Evolutionary conservation across 2,113 vertebrate species (phyloP), one percentile per base, ranked within the genome.

Genomic region (Pachyramphus minor): DNA sequence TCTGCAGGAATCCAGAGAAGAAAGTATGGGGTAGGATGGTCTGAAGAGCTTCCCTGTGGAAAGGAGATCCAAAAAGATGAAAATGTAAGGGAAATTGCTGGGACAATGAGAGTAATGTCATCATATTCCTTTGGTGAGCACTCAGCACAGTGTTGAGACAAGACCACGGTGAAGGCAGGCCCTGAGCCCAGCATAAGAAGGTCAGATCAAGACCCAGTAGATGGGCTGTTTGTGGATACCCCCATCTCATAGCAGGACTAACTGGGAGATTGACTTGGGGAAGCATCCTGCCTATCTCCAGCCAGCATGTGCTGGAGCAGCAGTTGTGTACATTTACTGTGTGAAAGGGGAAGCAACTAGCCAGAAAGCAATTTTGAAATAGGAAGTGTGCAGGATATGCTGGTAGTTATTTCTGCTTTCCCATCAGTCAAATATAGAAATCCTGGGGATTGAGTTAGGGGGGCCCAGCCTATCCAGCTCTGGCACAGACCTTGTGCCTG

Each of bases 371-470:
- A 39, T 78, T 92, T 44, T 89, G 88, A 93, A 96, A 96, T 25
- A 89, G 88, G 95, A 96, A 95, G 73, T 6, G 23, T 68, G 76
- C 20, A 45, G 68, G 17, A 50, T 53, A 55, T 19, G 25, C 23
- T 81, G n/a, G 79, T 74, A 72, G 52, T 33, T 84, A 78, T 81
- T 97, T 97, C 96, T 94, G 76, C 95, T 96, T 96, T 96, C 83
- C 50, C 90, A 83, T 35, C 50, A 83, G 50, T 19, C 47, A 77
- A 39, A 77, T 25, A 35, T 42, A 74, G 72, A 83, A 74, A 84
- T 68, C 50, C 45, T 62, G 55, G 31, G 35, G 24, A 63, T 4
- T 0, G 0, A 28, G 7, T 5, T 4, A 1, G 27, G 5, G 28
- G 9, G 3, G 21, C 31, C n/a, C 15, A 73, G 45, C 24, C 77